phyloP scores from a whole-genome alignment of 2,113 vertebrate species.

The Nyctereutes procyonoides region DNA sequence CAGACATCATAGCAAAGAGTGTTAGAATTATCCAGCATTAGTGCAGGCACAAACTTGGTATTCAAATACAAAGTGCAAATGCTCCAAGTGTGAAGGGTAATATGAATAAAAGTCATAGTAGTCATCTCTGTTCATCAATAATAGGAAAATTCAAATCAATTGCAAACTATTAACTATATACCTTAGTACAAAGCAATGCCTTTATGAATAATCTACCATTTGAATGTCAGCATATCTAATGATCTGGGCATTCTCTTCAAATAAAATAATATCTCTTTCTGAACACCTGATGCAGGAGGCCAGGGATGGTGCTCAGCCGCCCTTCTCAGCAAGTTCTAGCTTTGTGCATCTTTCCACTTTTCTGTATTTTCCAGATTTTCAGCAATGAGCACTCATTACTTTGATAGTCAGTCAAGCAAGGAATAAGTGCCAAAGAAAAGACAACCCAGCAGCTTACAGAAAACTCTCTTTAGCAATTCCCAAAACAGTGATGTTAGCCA shows the following conservation, averaged over 20 bases:
- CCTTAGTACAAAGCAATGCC: neutral
- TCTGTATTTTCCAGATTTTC: neutral
- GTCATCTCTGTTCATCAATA: slow-evolving; percentile 22
- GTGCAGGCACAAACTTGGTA: neutral
- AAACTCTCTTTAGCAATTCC: neutral
- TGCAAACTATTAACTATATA: neutral
- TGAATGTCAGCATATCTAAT: neutral
- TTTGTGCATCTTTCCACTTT: neutral
- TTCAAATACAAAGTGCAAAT: neutral
- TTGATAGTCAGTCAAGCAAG: neutral
- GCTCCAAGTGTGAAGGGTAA: neutral
- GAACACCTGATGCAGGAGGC: neutral
- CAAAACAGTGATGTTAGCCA: neutral
- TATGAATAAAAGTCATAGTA: neutral
- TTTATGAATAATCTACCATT: slow-evolving; percentile 19
- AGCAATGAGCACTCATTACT: neutral
- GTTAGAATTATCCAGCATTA: neutral
- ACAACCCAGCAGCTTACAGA: neutral
- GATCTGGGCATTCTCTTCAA: neutral
- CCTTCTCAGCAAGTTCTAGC: neutral
- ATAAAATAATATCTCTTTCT: slow-evolving; percentile 36
- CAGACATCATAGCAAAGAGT: neutral
- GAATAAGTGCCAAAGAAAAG: neutral
- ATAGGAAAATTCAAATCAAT: slow-evolving; percentile 24
- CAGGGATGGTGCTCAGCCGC: neutral